Conservation (phyloP, 2,113 vertebrate genomes). For the Cyphomyrus plagiostoma region DNA sequence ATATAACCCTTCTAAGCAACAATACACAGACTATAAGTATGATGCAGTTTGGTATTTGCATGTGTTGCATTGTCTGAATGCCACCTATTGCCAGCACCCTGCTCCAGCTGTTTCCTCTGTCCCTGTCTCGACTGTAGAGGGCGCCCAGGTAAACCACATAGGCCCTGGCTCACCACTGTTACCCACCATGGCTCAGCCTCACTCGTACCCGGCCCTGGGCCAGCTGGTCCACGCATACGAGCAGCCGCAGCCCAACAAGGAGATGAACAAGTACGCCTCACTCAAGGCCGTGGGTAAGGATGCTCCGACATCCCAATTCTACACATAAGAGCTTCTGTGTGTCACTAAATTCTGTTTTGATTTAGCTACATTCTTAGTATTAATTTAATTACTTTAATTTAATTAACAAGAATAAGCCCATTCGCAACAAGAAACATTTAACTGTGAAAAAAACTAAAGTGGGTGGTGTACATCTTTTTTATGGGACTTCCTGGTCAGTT, state of each 20-base stretch:
- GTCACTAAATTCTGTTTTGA: not conserved
- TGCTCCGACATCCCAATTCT: too few species aligned
- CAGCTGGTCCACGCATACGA: constrained; percentile 92
- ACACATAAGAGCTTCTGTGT: not conserved
- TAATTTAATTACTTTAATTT: not conserved
- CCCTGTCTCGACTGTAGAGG: constrained; percentile 61
- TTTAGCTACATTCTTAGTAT: not conserved
- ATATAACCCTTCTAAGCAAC: not conserved
- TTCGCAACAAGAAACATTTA: not conserved
- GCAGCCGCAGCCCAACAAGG: constrained; percentile 82
- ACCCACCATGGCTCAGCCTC: constrained; percentile 79
- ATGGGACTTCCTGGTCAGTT: not conserved
- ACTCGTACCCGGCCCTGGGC: constrained; percentile 80
- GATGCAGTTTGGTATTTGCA: not conserved
- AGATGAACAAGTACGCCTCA: constrained; percentile 93
- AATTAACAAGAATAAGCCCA: not conserved
- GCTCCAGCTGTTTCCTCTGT: constrained; percentile 1
- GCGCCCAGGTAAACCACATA: constrained; percentile 82
- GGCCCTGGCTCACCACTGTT: constrained; percentile 69
- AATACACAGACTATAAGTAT: not conserved
- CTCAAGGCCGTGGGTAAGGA: constrained; percentile 93
- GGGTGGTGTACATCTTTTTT: not conserved
- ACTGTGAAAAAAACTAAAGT: not conserved
- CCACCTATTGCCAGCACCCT: not conserved
- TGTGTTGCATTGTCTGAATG: not conserved